Conservation (phyloP, 2,888 invertebrate genomes). For the Lamellibrachia columna region DNA sequence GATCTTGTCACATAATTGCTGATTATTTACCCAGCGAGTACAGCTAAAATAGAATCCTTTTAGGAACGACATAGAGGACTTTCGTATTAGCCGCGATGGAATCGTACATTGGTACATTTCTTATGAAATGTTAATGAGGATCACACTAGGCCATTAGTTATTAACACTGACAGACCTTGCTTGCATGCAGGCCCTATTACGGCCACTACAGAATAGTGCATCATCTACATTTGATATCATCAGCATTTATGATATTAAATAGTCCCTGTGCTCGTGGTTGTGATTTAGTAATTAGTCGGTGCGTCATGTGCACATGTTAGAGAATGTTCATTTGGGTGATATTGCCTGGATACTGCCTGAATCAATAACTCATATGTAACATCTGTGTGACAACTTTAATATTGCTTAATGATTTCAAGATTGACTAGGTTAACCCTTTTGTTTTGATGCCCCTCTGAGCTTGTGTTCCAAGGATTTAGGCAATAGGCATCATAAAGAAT, state of each 20-base stretch:
- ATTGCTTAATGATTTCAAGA: too few relatives aligned
- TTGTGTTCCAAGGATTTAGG: too few relatives aligned
- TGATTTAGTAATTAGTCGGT: not conserved
- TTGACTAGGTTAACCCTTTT: too few relatives aligned
- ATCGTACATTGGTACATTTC: not conserved
- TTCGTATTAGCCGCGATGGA: conserved; percentile 1
- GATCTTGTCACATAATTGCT: not conserved
- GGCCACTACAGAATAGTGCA: not conserved
- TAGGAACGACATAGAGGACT: not conserved
- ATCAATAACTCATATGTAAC: not conserved
- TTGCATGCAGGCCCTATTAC: not conserved
- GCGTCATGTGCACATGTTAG: not conserved
- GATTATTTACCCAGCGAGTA: not conserved
- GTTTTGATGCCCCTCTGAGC: too few relatives aligned
- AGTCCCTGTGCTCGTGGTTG: not conserved
- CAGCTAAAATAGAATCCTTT: not conserved
- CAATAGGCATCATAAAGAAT: too few relatives aligned
- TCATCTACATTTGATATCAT: not conserved
- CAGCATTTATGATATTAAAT: not conserved
- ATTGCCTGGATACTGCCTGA: not conserved
- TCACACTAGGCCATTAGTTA: not conserved
- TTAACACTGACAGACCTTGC: not conserved
- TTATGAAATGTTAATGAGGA: conserved; percentile 9
- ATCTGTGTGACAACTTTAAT: not conserved
- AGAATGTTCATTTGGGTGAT: not conserved